Evolutionary conservation across 2,888 invertebrate genomes (phyloP), one percentile per base, ranked within the genome.

Genomic region (Limnephilus auricula): DNA sequence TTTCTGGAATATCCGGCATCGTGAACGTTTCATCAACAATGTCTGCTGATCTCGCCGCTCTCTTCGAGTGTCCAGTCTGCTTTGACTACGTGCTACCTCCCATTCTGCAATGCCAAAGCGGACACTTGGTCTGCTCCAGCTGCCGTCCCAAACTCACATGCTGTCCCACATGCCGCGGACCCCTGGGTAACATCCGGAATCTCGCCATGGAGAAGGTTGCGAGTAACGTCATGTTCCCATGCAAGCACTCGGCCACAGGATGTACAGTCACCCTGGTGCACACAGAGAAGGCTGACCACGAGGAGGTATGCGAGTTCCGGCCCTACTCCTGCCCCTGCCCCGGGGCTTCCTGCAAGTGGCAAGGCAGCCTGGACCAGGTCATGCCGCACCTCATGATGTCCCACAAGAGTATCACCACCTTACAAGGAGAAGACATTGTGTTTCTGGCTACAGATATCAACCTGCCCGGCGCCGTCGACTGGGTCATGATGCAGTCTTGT

Each of bases 401-500:
- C 90, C 99, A 99, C 95, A 99, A 99, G 95, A 99, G 99, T 94
- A 99, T 99, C 94, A 99, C 99, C 31, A 99, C 99, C 89, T 96
- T 99, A 92, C 99, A 99, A 97, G 99, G 98, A 89, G 99, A 99
- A 95, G 99, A 99, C 95, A 99, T 99, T 94, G 99, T 99, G 89
- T 99, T 99, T 95, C 96, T 99, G 94, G 99, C 99, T 2, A 99
- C 99, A 79, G 99, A 99, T 95, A 99, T 99, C 93, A 99, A 99
- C 96, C 97, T 99, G 93, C 99, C 99, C 12, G 99, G 99, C 92
- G 99, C 99, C 65, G 99, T 99, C 15, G 99, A 99, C 95, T 99
- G 99, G 99, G 99, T 99, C 5, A 99, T 99, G 99, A 99, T 99
- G 99, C 99, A 99, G 95, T 99, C 99, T 45, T 99, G 99, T 95